Evolutionary conservation across 2,888 invertebrate species (phyloP).

Genomic region (Aphodius granarius): DNA sequence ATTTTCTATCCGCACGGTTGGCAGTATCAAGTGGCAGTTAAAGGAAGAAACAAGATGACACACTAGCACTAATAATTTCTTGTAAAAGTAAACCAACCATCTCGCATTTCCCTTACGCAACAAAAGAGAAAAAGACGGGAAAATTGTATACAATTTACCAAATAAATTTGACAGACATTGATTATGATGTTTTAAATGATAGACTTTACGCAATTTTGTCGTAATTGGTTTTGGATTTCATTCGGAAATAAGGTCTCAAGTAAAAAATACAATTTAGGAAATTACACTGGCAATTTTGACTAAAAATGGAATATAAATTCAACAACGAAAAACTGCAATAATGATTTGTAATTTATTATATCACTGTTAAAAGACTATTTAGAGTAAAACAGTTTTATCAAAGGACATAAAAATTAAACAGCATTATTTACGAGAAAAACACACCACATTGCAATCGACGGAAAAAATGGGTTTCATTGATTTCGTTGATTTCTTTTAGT

Average conservation of each 20-base stretch:
- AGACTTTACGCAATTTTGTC: not conserved
- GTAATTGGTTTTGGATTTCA: not conserved
- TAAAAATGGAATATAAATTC: not conserved
- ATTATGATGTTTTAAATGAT: not conserved
- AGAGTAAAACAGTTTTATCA: too few species aligned
- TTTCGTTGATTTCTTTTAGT: too few species aligned
- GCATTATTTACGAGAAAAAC: too few species aligned
- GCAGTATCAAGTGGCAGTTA: not conserved
- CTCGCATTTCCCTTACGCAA: not conserved
- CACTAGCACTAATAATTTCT: not conserved
- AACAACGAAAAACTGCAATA: not conserved
- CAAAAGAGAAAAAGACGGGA: not conserved
- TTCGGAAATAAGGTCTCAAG: not conserved
- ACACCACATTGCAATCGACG: too few species aligned
- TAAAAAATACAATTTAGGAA: too few species aligned
- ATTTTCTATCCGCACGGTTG: not conserved
- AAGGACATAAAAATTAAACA: too few species aligned
- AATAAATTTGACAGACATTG: not conserved
- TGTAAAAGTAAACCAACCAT: not conserved
- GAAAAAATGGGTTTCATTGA: too few species aligned
- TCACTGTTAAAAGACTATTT: not conserved
- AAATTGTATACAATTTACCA: not conserved
- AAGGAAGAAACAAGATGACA: not conserved
- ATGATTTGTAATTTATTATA: not conserved
- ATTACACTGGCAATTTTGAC: not conserved